phyloP scores from a whole-genome alignment of 2,113 vertebrate species.

The Erythrolamprus reginae region DNA sequence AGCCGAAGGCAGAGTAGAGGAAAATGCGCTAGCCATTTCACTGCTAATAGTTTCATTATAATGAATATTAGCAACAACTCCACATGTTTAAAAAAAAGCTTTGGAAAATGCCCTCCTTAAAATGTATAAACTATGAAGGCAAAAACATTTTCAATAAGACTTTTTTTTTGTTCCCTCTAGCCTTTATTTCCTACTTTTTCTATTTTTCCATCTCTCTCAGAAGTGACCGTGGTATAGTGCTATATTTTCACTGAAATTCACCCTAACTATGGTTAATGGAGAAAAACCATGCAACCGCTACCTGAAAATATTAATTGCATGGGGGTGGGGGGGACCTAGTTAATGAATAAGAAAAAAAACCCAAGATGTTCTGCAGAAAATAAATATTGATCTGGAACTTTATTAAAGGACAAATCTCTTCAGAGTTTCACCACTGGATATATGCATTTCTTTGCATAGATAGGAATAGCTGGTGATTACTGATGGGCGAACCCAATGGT shows the following conservation, averaged over 20 bases:
- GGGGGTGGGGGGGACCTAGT: background rate
- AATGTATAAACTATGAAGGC: background rate
- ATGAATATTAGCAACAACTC: background rate
- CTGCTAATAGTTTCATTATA: background rate
- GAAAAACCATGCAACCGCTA: background rate
- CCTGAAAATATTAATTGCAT: background rate
- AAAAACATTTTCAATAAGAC: background rate
- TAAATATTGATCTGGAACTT: background rate
- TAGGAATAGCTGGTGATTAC: background rate
- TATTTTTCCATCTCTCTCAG: background rate
- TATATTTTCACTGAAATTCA: background rate
- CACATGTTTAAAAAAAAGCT: background rate
- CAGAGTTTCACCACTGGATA: background rate
- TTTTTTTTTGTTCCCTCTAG: background rate
- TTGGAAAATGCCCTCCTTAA: background rate
- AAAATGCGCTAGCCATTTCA: background rate
- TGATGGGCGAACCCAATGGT: too few relatives aligned
- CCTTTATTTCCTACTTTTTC: background rate
- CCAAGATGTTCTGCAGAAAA: background rate
- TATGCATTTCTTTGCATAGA: background rate
- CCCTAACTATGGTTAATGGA: background rate
- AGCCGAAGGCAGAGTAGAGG: background rate
- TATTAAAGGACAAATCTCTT: background rate
- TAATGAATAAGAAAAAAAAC: background rate
- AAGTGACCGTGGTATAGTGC: background rate